Base-by-base conservation (phyloP, 1,140 invertebrate genomes). In the Manduca sexta region DNA sequence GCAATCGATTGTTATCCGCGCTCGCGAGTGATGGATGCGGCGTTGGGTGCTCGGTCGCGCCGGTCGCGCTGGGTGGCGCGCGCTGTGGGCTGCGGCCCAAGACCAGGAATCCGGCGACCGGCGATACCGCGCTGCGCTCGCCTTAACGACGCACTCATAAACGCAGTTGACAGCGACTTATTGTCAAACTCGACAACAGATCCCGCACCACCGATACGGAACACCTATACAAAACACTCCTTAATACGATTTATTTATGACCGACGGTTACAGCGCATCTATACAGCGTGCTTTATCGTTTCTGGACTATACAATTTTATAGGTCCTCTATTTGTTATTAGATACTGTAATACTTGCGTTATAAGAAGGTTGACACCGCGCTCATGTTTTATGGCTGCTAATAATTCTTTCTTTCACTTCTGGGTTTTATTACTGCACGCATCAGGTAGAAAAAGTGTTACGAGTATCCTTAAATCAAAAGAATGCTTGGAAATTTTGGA, bases 231-330 rank as follows among this genome's bases (percentile, higher is more conserved):
- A 64, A 72, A 73, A 77, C 67, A 66, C 66, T 69, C 69, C 69
- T 69, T 76, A 74, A 76, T 80, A 76, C 74, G 69, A 78, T 75
- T 78, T 84, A 84, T 84, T 80, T 80, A 84, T 80, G 67, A 52
- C 61, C 58, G 69, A 57, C 56, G 60, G 69, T 70, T 63, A 64
- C 48, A 57, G 40, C 21, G 45, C 47, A 44, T 60, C 54, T 45
- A 53, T 64, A 57, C 59, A 38, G 42, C 55, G 40, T 49, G 56
- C 60, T 74, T 75, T 75, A 75, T 70, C 64, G 72, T 48, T 58
- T 2, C 7, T 35, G 13, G 12, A 17, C 15, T 50, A 57, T 51
- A 58, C 34, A 6, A 35, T 35, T 35, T 35, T 35, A 35, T 35
- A 35, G 14, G 10, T 35, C 14, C 12, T 35, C 34, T 70, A 72